These are phyloP conservation scores for Cuculus canorus DNA, from an alignment of 2,797 vertebrate genomes.

Conservation along the genomic window DNA sequence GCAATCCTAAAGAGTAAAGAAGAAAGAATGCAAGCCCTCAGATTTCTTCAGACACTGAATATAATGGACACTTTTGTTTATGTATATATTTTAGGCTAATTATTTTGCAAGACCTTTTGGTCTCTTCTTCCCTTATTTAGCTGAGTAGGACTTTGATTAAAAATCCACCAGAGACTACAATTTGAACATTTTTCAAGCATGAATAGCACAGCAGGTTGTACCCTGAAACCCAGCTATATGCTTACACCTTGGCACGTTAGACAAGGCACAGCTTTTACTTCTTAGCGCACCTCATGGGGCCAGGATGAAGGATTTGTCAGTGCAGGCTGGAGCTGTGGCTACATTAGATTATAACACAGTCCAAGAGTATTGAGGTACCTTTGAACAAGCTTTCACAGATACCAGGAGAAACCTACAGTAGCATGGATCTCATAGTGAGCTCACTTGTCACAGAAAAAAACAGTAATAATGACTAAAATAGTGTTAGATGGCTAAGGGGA, in stretches of 20 bases:
- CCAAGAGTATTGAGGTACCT: background rate
- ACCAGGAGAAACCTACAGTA: background rate
- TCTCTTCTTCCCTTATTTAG: background rate
- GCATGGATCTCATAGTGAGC: background rate
- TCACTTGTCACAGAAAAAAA: background rate
- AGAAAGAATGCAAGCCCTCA: background rate
- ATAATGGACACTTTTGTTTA: background rate
- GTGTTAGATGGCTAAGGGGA: background rate
- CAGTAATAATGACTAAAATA: background rate
- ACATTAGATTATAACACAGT: background rate
- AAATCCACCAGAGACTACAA: background rate
- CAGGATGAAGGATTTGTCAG: conserved; percentile 15
- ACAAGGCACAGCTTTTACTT: conserved; percentile 48
- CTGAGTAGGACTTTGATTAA: conserved; percentile 13
- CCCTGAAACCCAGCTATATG: conserved; percentile 14
- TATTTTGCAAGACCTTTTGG: background rate
- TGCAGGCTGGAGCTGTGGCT: background rate
- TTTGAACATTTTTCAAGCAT: conserved; percentile 19
- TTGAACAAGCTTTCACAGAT: background rate
- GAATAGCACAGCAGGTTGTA: conserved; percentile 44
- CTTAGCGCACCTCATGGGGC: conserved; percentile 36
- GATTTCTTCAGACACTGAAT: background rate
- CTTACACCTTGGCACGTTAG: conserved; percentile 3
- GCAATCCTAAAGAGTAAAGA: background rate
- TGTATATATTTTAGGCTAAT: background rate